A percentile compares a stretch with the other conserved stretches of the same genome.
Conservation (phyloP, 2,113 vertebrate species). For the Phasianus colchicus region DNA sequence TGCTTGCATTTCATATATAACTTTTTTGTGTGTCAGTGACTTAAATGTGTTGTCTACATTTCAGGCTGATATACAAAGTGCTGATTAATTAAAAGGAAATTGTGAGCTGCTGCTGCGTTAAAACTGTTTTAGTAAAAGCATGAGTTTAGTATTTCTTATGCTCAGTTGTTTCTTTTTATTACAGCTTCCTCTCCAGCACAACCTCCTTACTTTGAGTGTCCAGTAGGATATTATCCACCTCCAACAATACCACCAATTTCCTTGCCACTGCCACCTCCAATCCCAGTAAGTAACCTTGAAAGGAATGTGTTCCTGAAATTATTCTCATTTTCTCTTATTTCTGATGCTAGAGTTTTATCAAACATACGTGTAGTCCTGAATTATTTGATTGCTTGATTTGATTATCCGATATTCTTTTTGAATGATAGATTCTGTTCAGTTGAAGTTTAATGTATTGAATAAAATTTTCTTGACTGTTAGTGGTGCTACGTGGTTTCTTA, state of each 20-base stretch:
- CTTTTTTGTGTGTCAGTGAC: fast-evolving
- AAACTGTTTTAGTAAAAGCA: background rate
- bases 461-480: background rate
- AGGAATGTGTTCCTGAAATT: background rate
- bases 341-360: background rate
- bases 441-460: background rate
- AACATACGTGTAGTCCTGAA: background rate
- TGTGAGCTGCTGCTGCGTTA: background rate
- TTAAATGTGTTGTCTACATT: background rate
- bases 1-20: background rate
- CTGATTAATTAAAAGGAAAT: background rate
- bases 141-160: background rate
- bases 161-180: background rate
- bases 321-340: background rate
- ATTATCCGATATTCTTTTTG: background rate
- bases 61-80: background rate
- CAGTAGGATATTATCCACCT: constrained; percentile 79
- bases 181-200: constrained; percentile 79
- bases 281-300: constrained; percentile 75
- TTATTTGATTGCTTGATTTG: background rate
- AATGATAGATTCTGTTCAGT: background rate
- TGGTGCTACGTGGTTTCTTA: background rate
- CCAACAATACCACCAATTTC: constrained; percentile 73
- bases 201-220: constrained; percentile 79
- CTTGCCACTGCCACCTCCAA: constrained; percentile 76